Evolutionary conservation across 2,888 invertebrate species (phyloP), one percentile per base, ranked within the genome.

Genomic region (Ethmia dodecea): DNA sequence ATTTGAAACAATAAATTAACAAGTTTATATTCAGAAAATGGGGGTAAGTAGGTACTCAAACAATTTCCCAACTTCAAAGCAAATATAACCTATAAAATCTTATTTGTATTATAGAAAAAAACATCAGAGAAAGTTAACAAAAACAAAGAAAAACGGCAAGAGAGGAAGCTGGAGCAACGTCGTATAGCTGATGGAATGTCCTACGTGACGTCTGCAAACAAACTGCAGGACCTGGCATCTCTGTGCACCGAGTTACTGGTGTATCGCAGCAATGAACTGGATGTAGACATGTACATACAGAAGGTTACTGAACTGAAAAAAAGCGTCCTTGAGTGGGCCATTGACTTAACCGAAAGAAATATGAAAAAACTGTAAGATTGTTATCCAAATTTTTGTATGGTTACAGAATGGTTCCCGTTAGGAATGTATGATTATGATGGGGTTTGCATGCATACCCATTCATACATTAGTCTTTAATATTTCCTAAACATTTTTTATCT

Each of bases 331-430:
- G 79, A 91, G 20, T 94, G 93, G 93, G 89, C 92, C 28, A 91
- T 94, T 55, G 87, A 91, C 53, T 84, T 96, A 14, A 92, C 93
- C 40, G 92, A 93, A 64, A 86, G 87, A 45, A 96, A 96, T 69
- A 94, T 95, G 94, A 90, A 91, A 70, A 62, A 80, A 40, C 78
- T 92, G 90, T 95, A 90, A 87, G 89, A 66, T 43, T 13, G 22
- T n/a, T 1, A 13, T 34, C 27, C 31, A 10, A 3, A 13, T 13
- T 33, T 26, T 40, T 31, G 10, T 31, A 16, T 49, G 62, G 13
- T 12, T 28, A 26, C 2, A 12, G 10, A 26, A n/a, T n/a, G n/a
- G n/a, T n/a, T n/a, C n/a, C n/a, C n/a, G n/a, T n/a, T n/a, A n/a
- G n/a, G n/a, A n/a, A n/a, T n/a, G n/a, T n/a, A n/a, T n/a, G n/a